These are phyloP conservation scores for Heliconius cydno DNA, from an alignment of 2,888 invertebrate species.

Conservation along the genomic window DNA sequence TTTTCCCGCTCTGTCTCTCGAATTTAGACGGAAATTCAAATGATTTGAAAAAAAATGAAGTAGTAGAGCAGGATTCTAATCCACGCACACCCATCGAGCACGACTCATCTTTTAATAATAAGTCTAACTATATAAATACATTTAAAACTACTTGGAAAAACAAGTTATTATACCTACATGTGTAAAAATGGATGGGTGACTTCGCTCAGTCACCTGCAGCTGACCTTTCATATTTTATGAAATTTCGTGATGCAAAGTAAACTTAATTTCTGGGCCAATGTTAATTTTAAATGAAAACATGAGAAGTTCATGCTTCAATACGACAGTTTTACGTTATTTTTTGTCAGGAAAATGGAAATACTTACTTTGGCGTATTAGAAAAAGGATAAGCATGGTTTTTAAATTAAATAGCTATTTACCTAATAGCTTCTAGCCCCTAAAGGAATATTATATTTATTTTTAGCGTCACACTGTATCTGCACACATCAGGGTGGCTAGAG, in stretches of 20 bases:
- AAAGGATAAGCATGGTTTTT: background rate
- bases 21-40: too few species aligned
- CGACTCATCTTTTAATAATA: background rate
- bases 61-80: background rate
- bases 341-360: background rate
- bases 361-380: background rate
- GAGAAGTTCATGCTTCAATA: background rate
- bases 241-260: background rate
- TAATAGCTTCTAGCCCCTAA: background rate
- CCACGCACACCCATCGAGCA: background rate
- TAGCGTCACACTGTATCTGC: too few species aligned
- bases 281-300: slow-evolving; percentile 9
- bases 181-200: background rate
- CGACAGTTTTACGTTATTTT: background rate
- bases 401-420: background rate
- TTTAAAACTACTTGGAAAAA: too few species aligned
- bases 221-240: background rate
- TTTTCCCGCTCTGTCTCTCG: background rate
- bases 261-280: background rate
- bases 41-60: too few species aligned
- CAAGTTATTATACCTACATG: background rate
- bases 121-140: background rate
- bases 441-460: background rate
- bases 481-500: too few species aligned
- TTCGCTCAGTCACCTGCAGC: background rate